Base-by-base conservation (phyloP, 2,113 vertebrate species). In the Chiloscyllium plagiosum region DNA sequence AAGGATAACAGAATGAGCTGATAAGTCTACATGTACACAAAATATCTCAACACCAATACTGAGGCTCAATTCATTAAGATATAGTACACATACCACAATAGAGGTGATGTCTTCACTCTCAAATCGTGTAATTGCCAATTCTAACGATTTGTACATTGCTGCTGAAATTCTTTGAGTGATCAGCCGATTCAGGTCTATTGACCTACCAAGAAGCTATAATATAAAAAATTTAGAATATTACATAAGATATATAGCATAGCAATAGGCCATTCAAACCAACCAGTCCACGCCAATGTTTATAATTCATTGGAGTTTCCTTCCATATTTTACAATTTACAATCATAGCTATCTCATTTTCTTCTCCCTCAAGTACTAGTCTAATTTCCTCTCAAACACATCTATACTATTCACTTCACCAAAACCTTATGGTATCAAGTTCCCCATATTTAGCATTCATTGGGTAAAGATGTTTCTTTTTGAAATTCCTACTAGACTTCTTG, bases 91-190 rank as follows among this genome's bases (percentile, higher is more conserved):
- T 96, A 99, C 98, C 96, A 99, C 98, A 69, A 99, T 98, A 33
- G 98, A 99, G 0, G 98, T 98, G 96, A 99, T 96, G 95, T 99
- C 98, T 96, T 99, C 98, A 95, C 98, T 99, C 95, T 99, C 98
- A 94, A 99, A 99, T 0, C 98, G 97, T 33, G 98, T 98, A 6
- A 99, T 98, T 13, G 98, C 98, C 96, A 99, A 96, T 50, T 99
- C 98, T 96, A 99, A 97, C 2, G 98, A 98, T 93, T 98, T 97
- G 96, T 98, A 98, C 97, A 99, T 97, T 70, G 98, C 98, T 7
- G 98, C 97, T 0, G 98, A 98, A 95, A 99, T 98, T 2, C 98
- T 97, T 96, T 99, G 98, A 0, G 98, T 99, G 95, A 99, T 98
- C 95, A 99, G 97, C 0, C 98, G 97, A 96, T 98, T 99, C 96